Evolutionary conservation across 2,888 invertebrate species (phyloP), one percentile per base, ranked within the genome.

Genomic region (Caenorhabditis sulstoni): DNA sequence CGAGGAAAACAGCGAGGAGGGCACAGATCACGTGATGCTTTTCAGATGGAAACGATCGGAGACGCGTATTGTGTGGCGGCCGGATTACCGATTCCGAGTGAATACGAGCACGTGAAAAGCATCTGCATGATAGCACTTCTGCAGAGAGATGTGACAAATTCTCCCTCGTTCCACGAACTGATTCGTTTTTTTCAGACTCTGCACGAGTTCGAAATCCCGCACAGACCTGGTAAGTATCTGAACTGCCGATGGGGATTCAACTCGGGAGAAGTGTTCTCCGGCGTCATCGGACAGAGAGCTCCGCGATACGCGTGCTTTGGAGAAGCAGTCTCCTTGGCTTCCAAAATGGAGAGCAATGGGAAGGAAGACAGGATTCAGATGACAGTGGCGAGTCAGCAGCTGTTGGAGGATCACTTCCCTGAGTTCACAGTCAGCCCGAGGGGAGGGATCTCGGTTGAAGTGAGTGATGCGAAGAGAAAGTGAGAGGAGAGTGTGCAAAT

Each of bases 191-290:
- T 67, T 49, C 76, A 89, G 89, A 88, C 84, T 62, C 82, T 89
- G 7, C 83, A 82, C 53, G 73, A 81, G n/a, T 89, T 87, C 68
- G 86, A 87, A 73, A 88, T 89, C 57, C 89, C 89, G 2, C 89
- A 89, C 65, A 79, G 89, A 52, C 86, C 85, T 7, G 87, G 86
- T 0, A 82, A 84, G 55, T 85, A 81, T 65, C 66, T 89, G 16
- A 88, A 89, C 45, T 87, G 89, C 65, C 86, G 89, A 23, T 87
- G 88, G 87, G 90, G 90, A 37, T 87, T 90, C 82, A 90, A 90
- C 79, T 85, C 87, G 4, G 89, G 89, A 8, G 79, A 84, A 9
- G 88, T 90, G 35, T 89, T 88, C 73, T 81, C 89, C 12, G 90
- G 90, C 11, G 88, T 90, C 35, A 87, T 90, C 44, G 90, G 90